These are phyloP conservation scores for Muscicapa adusta DNA, from an alignment of 2,113 vertebrate species.

Conservation along the genomic window DNA sequence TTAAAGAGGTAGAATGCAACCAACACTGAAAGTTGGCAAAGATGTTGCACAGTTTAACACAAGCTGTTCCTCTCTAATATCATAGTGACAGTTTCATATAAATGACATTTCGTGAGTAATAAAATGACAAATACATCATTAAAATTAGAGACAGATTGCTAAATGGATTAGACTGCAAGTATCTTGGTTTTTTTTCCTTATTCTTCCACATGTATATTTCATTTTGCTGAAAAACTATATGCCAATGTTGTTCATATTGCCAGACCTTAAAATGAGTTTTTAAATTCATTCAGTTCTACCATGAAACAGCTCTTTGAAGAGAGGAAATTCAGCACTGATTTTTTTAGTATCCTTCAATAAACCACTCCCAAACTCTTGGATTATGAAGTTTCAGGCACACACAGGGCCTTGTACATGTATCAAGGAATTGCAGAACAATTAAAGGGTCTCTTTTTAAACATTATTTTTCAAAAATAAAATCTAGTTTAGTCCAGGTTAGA, in stretches of 20 bases:
- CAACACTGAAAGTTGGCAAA: slow-evolving; percentile 34
- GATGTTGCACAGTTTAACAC: slow-evolving; percentile 12
- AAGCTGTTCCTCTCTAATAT: slow-evolving; percentile 61
- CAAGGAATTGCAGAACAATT: background rate
- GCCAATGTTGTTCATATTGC: slow-evolving; percentile 33
- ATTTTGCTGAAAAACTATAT: slow-evolving; percentile 36
- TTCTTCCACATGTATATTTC: slow-evolving; percentile 43
- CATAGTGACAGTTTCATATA: slow-evolving; percentile 51
- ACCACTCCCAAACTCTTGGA: background rate
- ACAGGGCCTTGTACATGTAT: background rate
- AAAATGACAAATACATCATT: slow-evolving; percentile 65
- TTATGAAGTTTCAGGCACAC: background rate
- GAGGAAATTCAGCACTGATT: background rate
- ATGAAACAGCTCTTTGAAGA: background rate
- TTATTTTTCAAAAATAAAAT: background rate
- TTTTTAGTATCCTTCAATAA: background rate
- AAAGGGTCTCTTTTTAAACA: background rate
- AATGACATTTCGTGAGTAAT: slow-evolving; percentile 58
- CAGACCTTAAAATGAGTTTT: slow-evolving; percentile 33
- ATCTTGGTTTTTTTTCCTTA: slow-evolving; percentile 25
- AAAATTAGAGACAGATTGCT: slow-evolving; percentile 64
- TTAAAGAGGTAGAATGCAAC: background rate
- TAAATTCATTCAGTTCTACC: slow-evolving; percentile 11
- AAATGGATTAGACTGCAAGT: slow-evolving; percentile 48
- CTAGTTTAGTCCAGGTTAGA: background rate